Base-by-base conservation (phyloP, 2,888 invertebrate genomes). In the Ditylenchus weischeri region DNA sequence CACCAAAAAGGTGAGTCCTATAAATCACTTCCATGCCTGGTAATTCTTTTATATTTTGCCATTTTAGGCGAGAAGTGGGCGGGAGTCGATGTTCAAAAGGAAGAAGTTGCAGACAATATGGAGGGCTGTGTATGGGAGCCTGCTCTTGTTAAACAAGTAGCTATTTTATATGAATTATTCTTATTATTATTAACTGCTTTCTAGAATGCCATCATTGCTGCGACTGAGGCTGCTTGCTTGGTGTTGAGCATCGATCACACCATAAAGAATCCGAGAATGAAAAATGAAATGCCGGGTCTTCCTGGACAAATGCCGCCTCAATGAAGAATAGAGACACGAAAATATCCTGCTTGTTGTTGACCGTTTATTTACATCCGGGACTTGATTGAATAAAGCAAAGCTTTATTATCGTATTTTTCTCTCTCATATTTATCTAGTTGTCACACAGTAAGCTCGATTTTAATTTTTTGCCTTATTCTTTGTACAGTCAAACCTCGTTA, bases 221-320 rank as follows among this genome's bases (percentile, higher is more conserved):
- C 98, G 0, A 89, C 90, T 70, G 98, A 88, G 85, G 98, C 98
- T 2, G 91, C 95, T 18, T 92, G 93, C 76, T 88, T 95, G 83
- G 90, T 99, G 78, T 87, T 98, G 10, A 94, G 94, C 0, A 92
- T 99, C 0, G 98, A 98, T 83, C 96, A 99, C 85, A 99, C 98
- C 0, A 93, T 99, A 78, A 94, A 93, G 86, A 93, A 92, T 84
- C 91, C 85, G 48, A 75, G 76, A 19, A 75, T 76, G 18, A 79
- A 78, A 54, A 79, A 79, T 60, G 70, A 75, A 21, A 82, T 81
- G 78, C 79, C 81, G 35, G 81, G 79, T 64, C 73, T 80, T 47
- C 79, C 79, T 4, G 69, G 72, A 18, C 58, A 64, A 10, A 43
- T 43, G 43, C 62, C 62, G 19, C 48, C 62, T 8, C 62, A 62